phyloP scores from a whole-genome alignment of 2,113 vertebrate species.

The Cathartes aura region DNA sequence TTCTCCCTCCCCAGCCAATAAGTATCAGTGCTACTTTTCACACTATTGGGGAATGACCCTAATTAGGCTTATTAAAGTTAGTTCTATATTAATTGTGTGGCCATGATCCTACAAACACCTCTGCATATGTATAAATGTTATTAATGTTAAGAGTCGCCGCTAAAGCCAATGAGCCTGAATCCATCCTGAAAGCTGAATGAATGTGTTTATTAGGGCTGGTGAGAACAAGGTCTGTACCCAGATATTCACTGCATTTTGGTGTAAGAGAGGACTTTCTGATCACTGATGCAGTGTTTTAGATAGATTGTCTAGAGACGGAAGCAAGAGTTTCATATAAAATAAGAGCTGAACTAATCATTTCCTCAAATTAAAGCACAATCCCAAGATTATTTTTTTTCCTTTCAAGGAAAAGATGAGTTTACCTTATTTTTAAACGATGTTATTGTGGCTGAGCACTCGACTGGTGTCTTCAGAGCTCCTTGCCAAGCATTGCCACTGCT shows the following conservation, averaged over 20 bases:
- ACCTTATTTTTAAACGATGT: not conserved
- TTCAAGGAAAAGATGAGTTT: not conserved
- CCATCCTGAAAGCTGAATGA: not conserved
- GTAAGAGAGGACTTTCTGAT: not conserved
- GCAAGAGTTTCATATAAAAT: not conserved
- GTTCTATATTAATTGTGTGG: not conserved
- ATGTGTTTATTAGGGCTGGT: not conserved
- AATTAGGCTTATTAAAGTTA: slow-evolving; percentile 45
- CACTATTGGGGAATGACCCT: not conserved
- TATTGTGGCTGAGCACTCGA: not conserved
- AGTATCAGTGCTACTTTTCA: slow-evolving; percentile 39
- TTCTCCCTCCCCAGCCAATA: not conserved
- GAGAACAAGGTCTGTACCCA: not conserved
- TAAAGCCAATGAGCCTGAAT: not conserved
- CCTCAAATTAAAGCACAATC: not conserved
- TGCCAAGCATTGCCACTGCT: accelerated
- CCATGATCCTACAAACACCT: not conserved
- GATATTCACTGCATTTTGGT: not conserved
- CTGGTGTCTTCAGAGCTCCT: not conserved
- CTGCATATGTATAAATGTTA: not conserved
- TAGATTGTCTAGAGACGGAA: not conserved
- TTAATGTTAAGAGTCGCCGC: not conserved
- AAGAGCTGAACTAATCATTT: not conserved
- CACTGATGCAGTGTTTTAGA: not conserved
- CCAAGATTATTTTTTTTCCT: not conserved